These are phyloP conservation scores for Spatulosminthurus flaviceps DNA, from an alignment of 2,888 invertebrate genomes.

Conservation along the genomic window DNA sequence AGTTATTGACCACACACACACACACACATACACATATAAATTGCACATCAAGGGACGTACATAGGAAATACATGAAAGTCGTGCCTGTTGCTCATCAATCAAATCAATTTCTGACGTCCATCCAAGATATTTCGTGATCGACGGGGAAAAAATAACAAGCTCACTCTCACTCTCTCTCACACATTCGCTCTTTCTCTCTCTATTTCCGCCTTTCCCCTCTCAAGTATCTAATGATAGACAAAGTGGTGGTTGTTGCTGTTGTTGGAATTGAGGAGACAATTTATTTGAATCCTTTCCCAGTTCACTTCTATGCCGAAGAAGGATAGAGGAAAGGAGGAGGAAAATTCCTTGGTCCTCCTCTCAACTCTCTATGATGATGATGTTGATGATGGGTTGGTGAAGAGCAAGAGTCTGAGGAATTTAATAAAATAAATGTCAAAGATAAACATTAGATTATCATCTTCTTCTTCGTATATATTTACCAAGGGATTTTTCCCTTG, in stretches of 20 bases:
- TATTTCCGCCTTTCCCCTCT: neutral
- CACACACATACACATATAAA: too few relatives aligned
- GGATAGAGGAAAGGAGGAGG: neutral
- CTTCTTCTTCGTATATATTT: too few relatives aligned
- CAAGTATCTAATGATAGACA: conserved; percentile 7
- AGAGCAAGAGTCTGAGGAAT: neutral
- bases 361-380: too few relatives aligned
- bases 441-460: neutral
- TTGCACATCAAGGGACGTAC: conserved; percentile 7
- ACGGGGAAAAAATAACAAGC: neutral
- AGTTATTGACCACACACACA: neutral
- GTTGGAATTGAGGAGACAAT: neutral
- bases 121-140: neutral
- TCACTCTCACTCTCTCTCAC: too few relatives aligned
- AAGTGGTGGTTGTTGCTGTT: neutral
- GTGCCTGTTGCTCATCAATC: conserved; percentile 46
- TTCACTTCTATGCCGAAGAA: neutral
- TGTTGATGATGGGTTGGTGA: neutral
- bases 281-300: neutral
- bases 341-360: neutral
- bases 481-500: too few relatives aligned
- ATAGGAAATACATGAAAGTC: neutral
- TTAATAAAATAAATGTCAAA: neutral
- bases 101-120: conserved; percentile 33
- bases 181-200: too few relatives aligned